Conservation (phyloP, 2,888 invertebrate genomes). For the Drosophila demipolita region DNA sequence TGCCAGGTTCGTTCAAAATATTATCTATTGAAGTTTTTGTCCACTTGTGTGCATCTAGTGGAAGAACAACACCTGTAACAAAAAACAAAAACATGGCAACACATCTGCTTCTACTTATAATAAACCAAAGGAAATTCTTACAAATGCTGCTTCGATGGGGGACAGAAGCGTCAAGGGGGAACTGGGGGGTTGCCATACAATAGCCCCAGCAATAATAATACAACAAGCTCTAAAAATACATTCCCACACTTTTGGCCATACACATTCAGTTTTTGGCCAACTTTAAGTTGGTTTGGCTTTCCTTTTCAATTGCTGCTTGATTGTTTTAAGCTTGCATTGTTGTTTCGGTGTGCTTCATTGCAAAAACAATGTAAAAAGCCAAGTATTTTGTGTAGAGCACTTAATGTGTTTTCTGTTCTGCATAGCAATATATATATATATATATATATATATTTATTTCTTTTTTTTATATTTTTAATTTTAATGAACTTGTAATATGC, state of each 20-base stretch:
- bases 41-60: slow-evolving; percentile 22
- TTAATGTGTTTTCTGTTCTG: neutral
- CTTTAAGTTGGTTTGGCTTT: slow-evolving; percentile 28
- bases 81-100: slow-evolving; percentile 6
- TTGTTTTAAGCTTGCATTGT: slow-evolving; percentile 20
- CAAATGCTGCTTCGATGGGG: neutral
- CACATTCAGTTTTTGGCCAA: slow-evolving; percentile 42
- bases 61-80: slow-evolving; percentile 24
- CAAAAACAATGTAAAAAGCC: neutral
- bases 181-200: neutral
- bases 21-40: neutral
- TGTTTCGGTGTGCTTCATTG: slow-evolving; percentile 2
- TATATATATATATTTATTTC: neutral
- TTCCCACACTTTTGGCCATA: slow-evolving; percentile 43
- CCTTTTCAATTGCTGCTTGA: slow-evolving; percentile 4
- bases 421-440: neutral
- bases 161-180: neutral
- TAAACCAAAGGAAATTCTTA: neutral
- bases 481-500: neutral
- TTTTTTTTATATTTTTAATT: neutral
- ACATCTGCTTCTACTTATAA: neutral
- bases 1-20: neutral
- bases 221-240: slow-evolving; percentile 71
- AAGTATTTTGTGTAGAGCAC: neutral
- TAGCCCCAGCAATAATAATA: slow-evolving; percentile 9